Evolutionary conservation across 1,140 invertebrate species (phyloP), one percentile per base, ranked within the genome.

Genomic region (Brachionus sp.): DNA sequence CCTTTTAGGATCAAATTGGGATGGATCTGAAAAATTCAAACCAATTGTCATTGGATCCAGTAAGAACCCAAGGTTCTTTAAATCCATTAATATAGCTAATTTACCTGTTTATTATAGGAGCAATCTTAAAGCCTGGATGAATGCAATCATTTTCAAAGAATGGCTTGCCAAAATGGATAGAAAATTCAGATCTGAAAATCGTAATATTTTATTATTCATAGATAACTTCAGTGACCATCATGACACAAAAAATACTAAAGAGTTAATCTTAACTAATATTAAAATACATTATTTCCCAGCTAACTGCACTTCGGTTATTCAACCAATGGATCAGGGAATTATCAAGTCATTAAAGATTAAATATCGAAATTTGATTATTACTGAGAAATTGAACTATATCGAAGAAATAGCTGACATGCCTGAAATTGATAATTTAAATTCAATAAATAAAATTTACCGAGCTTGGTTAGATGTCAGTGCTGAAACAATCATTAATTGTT

Each of bases 261-360:
- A 39, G 9, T 39, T 39, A 39, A 39, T 39, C 37, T 39, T 39
- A 39, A 39, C 9, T 39, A 39, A 39, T 5, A 85, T 90, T 13
- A 87, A 87, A 86, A 78, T 88, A 16, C 85, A 86, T 23, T 90
- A 88, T 85, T 85, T 90, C 35, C 88, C 89, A 82, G 85, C 88
- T 35, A 90, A 90, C 84, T 86, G 86, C 9, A 90, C 88, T 50
- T 86, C 86, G n/a, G 84, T 88, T 62, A 83, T 89, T n/a, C 89
- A 90, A 82, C 88, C 89, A 16, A 88, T 90, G 87, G 88, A 90
- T 86, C 87, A 88, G 85, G 88, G 87, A 19, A 87, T 89, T 73
- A 91, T 90, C 84, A 85, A 84, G 19, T 85, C 84, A 29, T 84
- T 86, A 12, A 88, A 88, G 85, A 53, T 83, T 5, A 85, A 83